Evolutionary conservation across 2,888 invertebrate genomes (phyloP).

Genomic region (Spialia ferax): DNA sequence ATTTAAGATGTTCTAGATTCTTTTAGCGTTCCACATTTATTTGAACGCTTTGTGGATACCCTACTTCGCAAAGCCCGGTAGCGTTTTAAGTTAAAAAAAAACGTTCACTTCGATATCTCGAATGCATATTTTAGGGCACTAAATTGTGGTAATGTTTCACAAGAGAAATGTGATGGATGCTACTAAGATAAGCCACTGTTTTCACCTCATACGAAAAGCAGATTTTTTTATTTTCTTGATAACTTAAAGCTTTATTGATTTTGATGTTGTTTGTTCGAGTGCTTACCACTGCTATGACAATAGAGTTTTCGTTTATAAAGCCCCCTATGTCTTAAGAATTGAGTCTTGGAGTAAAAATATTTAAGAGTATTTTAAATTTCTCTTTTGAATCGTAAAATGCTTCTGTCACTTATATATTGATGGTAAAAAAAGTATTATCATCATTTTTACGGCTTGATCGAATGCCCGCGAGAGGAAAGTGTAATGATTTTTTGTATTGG

Average conservation of each 20-base stretch:
- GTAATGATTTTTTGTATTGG: conserved; percentile 29
- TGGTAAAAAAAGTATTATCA: conserved; percentile 21
- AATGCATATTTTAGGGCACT: conserved; percentile 57
- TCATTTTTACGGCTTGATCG: conserved; percentile 50
- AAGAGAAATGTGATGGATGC: conserved; percentile 62
- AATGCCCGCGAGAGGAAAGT: conserved; percentile 34
- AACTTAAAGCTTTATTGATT: not conserved
- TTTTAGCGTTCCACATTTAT: conserved; percentile 2
- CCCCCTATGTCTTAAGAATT: too few relatives aligned
- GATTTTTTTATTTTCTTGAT: not conserved
- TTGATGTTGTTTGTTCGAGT: not conserved
- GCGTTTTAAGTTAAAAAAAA: conserved; percentile 6
- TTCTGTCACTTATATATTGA: not conserved
- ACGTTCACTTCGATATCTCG: conserved; percentile 58
- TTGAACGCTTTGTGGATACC: not conserved
- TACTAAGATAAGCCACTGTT: conserved; percentile 44
- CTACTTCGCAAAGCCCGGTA: conserved; percentile 1
- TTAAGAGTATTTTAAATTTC: not conserved
- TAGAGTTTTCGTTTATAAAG: not conserved
- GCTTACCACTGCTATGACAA: not conserved
- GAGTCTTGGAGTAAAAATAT: not conserved
- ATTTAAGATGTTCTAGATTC: conserved; percentile 5
- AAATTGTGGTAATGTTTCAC: conserved; percentile 55
- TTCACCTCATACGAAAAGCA: not conserved
- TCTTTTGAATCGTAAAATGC: not conserved